A percentile compares a stretch with the other conserved stretches of the same genome.
phyloP scores from a whole-genome alignment of 2,888 invertebrate genomes.

The Dolomedes plantarius region DNA sequence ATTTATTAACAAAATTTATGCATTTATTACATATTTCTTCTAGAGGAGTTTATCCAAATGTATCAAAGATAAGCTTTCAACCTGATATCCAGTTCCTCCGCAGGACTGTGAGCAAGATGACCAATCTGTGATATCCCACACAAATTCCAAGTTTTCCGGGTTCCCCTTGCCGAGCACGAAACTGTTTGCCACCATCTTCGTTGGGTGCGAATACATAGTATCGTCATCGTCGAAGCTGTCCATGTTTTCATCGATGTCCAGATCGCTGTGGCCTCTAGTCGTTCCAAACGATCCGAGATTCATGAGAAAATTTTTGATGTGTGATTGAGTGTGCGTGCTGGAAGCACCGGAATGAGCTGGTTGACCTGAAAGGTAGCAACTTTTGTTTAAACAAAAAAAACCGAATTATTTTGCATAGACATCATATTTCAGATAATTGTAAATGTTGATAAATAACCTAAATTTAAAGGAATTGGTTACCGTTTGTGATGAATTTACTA shows the following conservation, averaged over 20 bases:
- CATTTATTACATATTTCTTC: too few species aligned
- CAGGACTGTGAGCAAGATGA: constrained; percentile 90
- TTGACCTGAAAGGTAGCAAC: constrained; percentile 1
- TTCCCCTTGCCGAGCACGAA: constrained; percentile 78
- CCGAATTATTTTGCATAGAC: too few species aligned
- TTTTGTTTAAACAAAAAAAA: too few species aligned
- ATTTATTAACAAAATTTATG: too few species aligned
- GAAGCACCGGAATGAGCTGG: constrained; percentile 60
- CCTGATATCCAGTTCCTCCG: constrained; percentile 84
- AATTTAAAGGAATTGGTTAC: too few species aligned
- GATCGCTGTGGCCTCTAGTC: constrained; percentile 18
- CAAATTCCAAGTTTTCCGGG: constrained; percentile 81
- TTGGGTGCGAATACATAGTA: constrained; percentile 77
- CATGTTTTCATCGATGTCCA: constrained; percentile 26
- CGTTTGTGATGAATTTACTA: too few species aligned
- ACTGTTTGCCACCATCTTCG: constrained; percentile 73
- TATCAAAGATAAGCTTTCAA: background rate
- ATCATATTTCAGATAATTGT: too few species aligned
- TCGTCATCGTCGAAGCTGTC: constrained; percentile 74
- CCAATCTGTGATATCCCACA: constrained; percentile 91
- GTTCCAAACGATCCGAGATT: constrained; percentile 79
- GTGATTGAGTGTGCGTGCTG: constrained; percentile 81
- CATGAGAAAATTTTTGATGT: constrained; percentile 83
- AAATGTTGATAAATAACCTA: too few species aligned
- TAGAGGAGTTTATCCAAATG: too few species aligned